A percentile compares a stretch with the other conserved stretches of the same genome.
phyloP scores from a whole-genome alignment of 1,140 invertebrate genomes.

The Procambarus clarkii region DNA sequence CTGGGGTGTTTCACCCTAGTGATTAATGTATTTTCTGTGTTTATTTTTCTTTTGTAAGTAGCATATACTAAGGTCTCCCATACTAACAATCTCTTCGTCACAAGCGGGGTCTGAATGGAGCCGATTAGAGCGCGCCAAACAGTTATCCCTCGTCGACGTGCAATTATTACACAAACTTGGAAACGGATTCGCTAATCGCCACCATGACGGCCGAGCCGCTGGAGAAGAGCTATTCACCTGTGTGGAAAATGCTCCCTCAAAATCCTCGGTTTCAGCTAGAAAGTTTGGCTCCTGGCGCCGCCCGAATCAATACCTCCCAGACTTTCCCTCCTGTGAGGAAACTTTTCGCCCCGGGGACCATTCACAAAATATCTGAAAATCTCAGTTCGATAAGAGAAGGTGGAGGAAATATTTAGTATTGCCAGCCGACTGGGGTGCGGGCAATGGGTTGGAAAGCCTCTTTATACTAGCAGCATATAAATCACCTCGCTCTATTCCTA shows the following conservation, averaged over 20 bases:
- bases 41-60: neutral
- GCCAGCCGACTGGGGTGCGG: neutral
- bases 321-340: neutral
- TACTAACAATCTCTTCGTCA: neutral
- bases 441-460: slow-evolving; percentile 5
- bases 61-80: neutral
- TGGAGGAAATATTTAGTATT: slow-evolving; percentile 11
- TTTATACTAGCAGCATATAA: neutral
- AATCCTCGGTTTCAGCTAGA: neutral
- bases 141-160: neutral
- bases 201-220: no score
- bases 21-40: no score
- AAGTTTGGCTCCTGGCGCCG: neutral
- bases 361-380: slow-evolving; percentile 2
- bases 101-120: neutral
- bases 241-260: neutral
- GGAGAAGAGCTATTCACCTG: neutral
- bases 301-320: neutral
- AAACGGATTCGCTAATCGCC: neutral
- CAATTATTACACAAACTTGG: neutral
- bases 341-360: neutral
- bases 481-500: neutral
- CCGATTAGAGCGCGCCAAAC: neutral
- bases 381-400: neutral
- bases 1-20: no score